Conservation (phyloP, 2,113 vertebrate genomes). For the Sialia sialis region DNA sequence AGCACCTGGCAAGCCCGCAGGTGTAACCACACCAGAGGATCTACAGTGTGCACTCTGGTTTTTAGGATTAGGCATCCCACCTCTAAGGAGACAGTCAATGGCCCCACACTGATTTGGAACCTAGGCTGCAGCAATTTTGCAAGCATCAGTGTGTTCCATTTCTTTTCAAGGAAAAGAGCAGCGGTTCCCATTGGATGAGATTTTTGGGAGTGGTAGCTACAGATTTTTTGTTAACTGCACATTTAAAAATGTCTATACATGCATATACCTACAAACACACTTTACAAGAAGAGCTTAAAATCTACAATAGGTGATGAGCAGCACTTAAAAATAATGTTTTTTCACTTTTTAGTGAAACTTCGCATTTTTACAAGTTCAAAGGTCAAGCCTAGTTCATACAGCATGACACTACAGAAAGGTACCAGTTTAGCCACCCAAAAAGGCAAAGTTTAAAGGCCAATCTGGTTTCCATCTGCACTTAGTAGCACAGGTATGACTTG, state of each 20-base stretch:
- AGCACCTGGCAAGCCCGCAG: not conserved
- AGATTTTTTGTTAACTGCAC: not conserved
- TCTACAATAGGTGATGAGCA: not conserved
- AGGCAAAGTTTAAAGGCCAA: not conserved
- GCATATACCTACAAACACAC: not conserved
- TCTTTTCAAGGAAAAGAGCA: not conserved
- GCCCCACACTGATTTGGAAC: not conserved
- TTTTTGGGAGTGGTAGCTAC: not conserved
- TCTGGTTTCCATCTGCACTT: not conserved
- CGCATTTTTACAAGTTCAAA: not conserved
- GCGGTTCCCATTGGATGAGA: not conserved
- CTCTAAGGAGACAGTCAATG: not conserved
- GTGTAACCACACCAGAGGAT: not conserved
- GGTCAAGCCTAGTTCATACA: not conserved
- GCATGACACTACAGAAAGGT: not conserved
- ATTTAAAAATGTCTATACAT: not conserved
- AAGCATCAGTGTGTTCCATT: not conserved
- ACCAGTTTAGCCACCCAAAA: not conserved
- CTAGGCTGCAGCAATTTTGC: not conserved
- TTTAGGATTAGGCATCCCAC: not conserved
- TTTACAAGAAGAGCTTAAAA: not conserved
- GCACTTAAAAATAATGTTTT: not conserved
- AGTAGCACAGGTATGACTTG: not conserved
- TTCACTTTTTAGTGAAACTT: not conserved
- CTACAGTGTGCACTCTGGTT: rapidly evolving